A percentile compares a stretch with the other conserved stretches of the same genome.
phyloP scores from a whole-genome alignment of 92 coral and sea anemone species.

The Blastomussa wellsi region DNA sequence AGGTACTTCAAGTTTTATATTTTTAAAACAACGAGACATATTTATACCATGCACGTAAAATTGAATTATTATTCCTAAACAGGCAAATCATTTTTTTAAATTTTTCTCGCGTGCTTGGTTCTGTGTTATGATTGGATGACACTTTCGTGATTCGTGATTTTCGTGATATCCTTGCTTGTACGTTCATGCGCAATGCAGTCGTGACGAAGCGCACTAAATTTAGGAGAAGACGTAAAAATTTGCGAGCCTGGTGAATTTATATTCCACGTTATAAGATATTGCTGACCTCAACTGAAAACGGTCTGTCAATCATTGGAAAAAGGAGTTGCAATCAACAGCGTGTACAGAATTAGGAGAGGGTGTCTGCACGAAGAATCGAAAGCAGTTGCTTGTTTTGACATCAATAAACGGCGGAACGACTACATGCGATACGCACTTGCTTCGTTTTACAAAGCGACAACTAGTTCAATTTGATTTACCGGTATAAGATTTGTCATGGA shows the following conservation, averaged over 20 bases:
- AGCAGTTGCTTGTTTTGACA: background rate
- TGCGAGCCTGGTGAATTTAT: background rate
- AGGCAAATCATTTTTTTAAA: background rate
- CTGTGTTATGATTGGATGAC: background rate
- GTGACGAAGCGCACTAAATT: constrained; percentile 18
- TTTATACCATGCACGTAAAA: background rate
- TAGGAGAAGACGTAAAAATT: constrained; percentile 12
- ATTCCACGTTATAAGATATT: background rate
- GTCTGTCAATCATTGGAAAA: constrained; percentile 19
- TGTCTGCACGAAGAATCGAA: background rate
- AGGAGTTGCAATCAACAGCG: background rate
- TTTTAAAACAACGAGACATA: background rate
- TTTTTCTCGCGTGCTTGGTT: background rate
- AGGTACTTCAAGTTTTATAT: background rate
- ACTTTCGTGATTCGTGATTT: too few relatives aligned
- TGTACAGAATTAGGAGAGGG: background rate
- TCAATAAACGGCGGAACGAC: background rate
- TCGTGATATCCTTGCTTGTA: background rate
- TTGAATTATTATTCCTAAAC: background rate
- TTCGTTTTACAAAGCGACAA: background rate
- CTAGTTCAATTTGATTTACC: background rate
- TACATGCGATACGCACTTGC: background rate
- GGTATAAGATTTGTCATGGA: background rate
- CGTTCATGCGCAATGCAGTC: constrained; percentile 16
- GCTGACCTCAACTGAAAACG: constrained; percentile 29